These are phyloP conservation scores for Periophthalmus magnuspinnatus DNA, from an alignment of 2,797 vertebrate genomes.

Conservation along the genomic window DNA sequence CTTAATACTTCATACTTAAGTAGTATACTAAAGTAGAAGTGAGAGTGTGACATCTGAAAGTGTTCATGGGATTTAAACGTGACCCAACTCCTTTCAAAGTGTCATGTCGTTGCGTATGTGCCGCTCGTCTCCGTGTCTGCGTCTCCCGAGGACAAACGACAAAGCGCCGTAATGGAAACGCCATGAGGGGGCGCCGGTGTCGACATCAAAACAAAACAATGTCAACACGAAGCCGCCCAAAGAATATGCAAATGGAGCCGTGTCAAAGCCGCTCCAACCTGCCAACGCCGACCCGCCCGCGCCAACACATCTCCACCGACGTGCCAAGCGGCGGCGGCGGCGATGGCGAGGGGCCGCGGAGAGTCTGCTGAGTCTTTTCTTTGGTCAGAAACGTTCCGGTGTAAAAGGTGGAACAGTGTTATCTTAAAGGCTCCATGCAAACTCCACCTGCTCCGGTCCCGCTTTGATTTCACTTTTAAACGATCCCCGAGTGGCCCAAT, in stretches of 20 bases:
- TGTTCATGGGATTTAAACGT: too few species aligned
- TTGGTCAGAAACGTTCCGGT: conserved; percentile 45
- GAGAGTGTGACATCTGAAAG: too few species aligned
- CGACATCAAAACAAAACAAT: conserved; percentile 56
- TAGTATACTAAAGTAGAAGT: too few species aligned
- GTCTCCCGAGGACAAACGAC: conserved; percentile 63
- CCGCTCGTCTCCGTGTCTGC: conserved; percentile 26
- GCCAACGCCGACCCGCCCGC: conserved; percentile 37
- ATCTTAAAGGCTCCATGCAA: conserved; percentile 61
- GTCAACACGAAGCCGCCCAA: conserved; percentile 63
- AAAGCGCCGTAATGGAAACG: conserved; percentile 69
- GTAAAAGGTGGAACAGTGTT: conserved; percentile 40
- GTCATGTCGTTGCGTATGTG: too few species aligned
- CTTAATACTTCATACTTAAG: too few species aligned
- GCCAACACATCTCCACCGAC: conserved; percentile 53
- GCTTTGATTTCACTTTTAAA: conserved; percentile 65
- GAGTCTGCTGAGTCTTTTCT: conserved; percentile 29
- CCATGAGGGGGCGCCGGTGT: conserved; percentile 37
- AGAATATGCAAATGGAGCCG: conserved; percentile 60
- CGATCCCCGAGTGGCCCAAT: conserved; percentile 40
- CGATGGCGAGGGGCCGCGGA: conserved; percentile 14
- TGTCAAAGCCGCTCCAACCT: conserved; percentile 53
- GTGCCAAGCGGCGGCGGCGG: conserved; percentile 46
- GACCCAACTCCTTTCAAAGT: too few species aligned
- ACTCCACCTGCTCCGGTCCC: conserved; percentile 48